A percentile compares a stretch with the other conserved stretches of the same genome.
Conservation (phyloP, 1,140 invertebrate species). For the Diabrotica virgifera region DNA sequence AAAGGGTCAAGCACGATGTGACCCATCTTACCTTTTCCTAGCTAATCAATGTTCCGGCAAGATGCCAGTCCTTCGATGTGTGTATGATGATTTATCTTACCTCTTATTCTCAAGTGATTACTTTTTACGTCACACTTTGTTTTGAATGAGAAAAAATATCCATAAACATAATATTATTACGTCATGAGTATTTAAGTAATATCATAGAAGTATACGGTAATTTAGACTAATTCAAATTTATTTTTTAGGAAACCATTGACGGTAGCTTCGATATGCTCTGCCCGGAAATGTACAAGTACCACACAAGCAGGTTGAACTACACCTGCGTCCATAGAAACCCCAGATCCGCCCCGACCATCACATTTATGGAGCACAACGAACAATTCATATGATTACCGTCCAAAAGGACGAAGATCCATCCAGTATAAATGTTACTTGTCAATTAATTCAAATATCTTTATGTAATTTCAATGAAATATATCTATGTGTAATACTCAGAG, state of each 20-base stretch:
- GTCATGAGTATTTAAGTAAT: background rate
- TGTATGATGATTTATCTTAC: too few relatives aligned
- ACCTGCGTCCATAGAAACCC: slow-evolving; percentile 29
- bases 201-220: too few relatives aligned
- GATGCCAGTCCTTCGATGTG: too few relatives aligned
- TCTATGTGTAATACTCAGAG: background rate
- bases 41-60: too few relatives aligned
- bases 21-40: too few relatives aligned
- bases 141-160: too few relatives aligned
- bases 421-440: slow-evolving; percentile 15
- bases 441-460: slow-evolving; percentile 6
- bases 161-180: background rate
- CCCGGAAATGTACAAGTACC: slow-evolving; percentile 21
- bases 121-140: too few relatives aligned
- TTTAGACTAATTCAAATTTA: slow-evolving; percentile 10
- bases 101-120: too few relatives aligned
- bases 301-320: slow-evolving; percentile 18
- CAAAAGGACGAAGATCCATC: slow-evolving; percentile 4
- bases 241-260: slow-evolving; percentile 24
- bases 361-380: slow-evolving; percentile 30
- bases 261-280: slow-evolving; percentile 18
- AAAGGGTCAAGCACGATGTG: too few relatives aligned
- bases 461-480: background rate
- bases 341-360: slow-evolving; percentile 38
- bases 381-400: slow-evolving; percentile 5